These are phyloP conservation scores for Ormyrus rosae DNA, from an alignment of 2,888 invertebrate species.

Conservation along the genomic window DNA sequence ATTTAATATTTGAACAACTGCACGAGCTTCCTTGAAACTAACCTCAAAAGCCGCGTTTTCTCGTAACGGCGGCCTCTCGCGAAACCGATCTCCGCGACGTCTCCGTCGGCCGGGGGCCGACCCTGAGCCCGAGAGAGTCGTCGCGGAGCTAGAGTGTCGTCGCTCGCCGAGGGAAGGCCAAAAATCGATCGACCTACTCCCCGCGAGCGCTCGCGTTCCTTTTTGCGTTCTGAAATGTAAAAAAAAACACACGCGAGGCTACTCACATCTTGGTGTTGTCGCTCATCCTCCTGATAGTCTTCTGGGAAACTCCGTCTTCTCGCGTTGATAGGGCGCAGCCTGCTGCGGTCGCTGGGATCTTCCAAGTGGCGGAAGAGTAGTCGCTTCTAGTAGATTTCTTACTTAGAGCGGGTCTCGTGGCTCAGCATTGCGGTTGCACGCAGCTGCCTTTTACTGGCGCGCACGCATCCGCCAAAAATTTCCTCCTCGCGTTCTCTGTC, in stretches of 20 bases:
- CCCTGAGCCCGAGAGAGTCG: conserved; percentile 23
- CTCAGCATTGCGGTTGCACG: conserved; percentile 40
- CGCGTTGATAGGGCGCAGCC: not conserved
- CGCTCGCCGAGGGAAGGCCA: conserved; percentile 44
- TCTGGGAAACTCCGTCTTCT: not conserved
- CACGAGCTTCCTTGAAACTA: conserved; percentile 5
- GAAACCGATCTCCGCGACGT: not conserved
- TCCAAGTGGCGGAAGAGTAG: not conserved
- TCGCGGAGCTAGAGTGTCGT: not conserved
- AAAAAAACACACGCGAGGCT: not conserved
- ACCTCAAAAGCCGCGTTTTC: conserved; percentile 39
- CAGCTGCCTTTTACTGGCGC: conserved; percentile 11
- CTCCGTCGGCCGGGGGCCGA: not conserved
- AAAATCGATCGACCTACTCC: conserved; percentile 53
- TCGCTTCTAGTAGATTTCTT: not conserved
- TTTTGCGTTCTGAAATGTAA: not conserved
- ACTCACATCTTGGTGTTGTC: conserved; percentile 52
- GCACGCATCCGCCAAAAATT: conserved; percentile 10
- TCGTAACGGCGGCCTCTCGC: not conserved
- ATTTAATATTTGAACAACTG: not conserved
- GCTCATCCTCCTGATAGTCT: conserved; percentile 16
- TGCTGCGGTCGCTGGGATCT: not conserved
- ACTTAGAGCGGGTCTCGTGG: conserved; percentile 51
- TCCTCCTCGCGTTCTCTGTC: not conserved
- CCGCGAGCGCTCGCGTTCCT: not conserved